phyloP scores from a whole-genome alignment of 2,888 invertebrate species.

The Incurvaria masculella region DNA sequence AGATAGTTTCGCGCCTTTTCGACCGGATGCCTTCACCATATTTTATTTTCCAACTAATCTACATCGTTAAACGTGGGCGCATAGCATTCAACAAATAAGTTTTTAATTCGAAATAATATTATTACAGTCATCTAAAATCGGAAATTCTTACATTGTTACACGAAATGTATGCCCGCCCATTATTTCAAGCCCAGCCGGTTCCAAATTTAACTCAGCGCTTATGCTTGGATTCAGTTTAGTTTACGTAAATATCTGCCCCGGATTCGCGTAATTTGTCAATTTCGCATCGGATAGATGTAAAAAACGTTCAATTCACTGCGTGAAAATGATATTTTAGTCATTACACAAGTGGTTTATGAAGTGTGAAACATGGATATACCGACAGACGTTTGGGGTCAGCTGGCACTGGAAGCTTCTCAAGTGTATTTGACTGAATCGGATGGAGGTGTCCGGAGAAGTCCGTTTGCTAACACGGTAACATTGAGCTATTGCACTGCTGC shows the following conservation, averaged over 20 bases:
- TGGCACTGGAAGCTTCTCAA: constrained; percentile 83
- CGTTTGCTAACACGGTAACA: constrained; percentile 85
- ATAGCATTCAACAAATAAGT: no score
- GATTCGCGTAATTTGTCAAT: neutral
- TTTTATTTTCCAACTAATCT: no score
- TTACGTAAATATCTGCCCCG: neutral
- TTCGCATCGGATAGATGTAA: neutral
- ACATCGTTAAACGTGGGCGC: no score
- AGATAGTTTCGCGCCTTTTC: no score
- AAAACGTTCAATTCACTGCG: neutral
- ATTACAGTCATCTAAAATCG: no score
- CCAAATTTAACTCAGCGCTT: constrained; percentile 40
- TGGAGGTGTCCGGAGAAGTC: constrained; percentile 75
- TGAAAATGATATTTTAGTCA: neutral
- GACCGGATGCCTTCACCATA: no score
- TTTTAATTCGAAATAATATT: no score
- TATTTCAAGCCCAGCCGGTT: constrained; percentile 42
- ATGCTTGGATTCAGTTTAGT: constrained; percentile 4
- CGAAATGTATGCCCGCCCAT: neutral
- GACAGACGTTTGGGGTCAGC: constrained; percentile 85
- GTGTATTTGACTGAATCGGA: constrained; percentile 81
- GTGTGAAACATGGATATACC: constrained; percentile 59
- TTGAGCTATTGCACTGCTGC: no score
- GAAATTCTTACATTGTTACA: no score
- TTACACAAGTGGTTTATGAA: neutral